Evolutionary conservation across 2,888 invertebrate genomes (phyloP).

Genomic region (Uloborus plumipes): DNA sequence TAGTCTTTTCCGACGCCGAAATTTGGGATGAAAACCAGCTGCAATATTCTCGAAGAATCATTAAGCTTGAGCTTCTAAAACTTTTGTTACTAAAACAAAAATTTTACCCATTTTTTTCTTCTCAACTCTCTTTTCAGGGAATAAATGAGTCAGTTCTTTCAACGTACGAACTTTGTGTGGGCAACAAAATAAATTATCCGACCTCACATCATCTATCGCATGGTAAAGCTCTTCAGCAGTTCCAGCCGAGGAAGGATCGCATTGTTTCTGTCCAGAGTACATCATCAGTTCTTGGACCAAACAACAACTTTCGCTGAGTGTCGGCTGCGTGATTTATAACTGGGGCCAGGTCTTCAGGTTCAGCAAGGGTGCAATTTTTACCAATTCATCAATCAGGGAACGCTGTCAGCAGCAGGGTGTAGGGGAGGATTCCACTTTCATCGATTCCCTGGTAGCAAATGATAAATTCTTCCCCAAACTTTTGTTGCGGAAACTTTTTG

Average conservation of each 20-base stretch:
- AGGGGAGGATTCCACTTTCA: neutral
- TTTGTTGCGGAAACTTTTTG: constrained; percentile 40
- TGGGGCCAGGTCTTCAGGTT: constrained; percentile 6
- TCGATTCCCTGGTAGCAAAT: constrained; percentile 40
- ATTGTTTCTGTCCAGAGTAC: constrained; percentile 12
- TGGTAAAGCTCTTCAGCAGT: constrained; percentile 18
- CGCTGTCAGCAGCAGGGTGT: constrained; percentile 16
- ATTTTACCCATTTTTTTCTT: too few relatives aligned
- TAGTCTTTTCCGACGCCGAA: too few relatives aligned
- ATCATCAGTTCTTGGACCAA: too few relatives aligned
- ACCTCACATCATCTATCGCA: constrained; percentile 41
- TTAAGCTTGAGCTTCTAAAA: too few relatives aligned
- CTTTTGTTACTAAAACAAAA: too few relatives aligned
- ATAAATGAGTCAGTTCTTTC: too few relatives aligned
- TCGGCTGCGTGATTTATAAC: constrained; percentile 50
- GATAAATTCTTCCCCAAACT: constrained; percentile 45
- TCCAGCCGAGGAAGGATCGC: constrained; percentile 18
- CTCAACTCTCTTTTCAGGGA: too few relatives aligned
- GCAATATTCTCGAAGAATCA: too few relatives aligned
- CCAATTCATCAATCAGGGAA: constrained; percentile 54
- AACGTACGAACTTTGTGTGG: too few relatives aligned
- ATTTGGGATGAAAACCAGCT: too few relatives aligned
- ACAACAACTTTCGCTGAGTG: constrained; percentile 4
- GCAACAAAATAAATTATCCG: constrained; percentile 50
- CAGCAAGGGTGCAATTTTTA: constrained; percentile 37